These are phyloP conservation scores for Caloenas nicobarica DNA, from an alignment of 2,113 vertebrate species.

Conservation along the genomic window DNA sequence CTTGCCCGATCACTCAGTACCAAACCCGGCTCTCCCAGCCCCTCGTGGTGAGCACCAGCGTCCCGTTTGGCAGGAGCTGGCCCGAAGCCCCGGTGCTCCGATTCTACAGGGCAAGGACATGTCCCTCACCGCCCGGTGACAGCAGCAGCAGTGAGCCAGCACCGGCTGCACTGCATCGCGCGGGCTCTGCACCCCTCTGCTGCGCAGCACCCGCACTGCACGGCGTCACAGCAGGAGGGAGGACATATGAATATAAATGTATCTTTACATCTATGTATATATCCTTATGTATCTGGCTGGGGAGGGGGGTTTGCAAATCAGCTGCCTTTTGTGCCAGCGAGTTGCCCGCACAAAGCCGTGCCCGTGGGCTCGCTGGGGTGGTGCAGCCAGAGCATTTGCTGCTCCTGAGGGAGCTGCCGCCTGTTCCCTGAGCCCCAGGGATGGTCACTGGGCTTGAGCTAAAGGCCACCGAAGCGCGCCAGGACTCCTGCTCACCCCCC, in stretches of 20 bases:
- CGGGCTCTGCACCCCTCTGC: not conserved
- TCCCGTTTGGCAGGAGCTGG: not conserved
- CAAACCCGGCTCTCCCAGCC: accelerated
- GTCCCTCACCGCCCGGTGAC: not conserved
- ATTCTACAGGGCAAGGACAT: not conserved
- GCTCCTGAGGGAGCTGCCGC: not conserved
- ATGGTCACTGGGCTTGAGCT: not conserved
- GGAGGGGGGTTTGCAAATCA: not conserved
- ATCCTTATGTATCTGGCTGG: not conserved
- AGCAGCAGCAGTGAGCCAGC: not conserved
- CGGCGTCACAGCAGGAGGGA: not conserved
- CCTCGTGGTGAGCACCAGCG: not conserved
- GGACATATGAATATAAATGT: too few species aligned
- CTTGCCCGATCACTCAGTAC: not conserved
- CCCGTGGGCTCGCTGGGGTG: not conserved
- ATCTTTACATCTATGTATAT: too few species aligned
- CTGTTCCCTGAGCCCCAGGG: not conserved
- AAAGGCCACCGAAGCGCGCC: not conserved
- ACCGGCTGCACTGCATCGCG: not conserved
- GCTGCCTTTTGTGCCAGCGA: not conserved
- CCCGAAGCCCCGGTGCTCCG: not conserved
- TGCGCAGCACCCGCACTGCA: accelerated
- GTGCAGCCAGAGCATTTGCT: not conserved
- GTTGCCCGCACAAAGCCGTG: not conserved
- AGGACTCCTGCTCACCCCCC: not conserved